Conservation (phyloP, 2,888 invertebrate species). For the Arctia plantaginis region DNA sequence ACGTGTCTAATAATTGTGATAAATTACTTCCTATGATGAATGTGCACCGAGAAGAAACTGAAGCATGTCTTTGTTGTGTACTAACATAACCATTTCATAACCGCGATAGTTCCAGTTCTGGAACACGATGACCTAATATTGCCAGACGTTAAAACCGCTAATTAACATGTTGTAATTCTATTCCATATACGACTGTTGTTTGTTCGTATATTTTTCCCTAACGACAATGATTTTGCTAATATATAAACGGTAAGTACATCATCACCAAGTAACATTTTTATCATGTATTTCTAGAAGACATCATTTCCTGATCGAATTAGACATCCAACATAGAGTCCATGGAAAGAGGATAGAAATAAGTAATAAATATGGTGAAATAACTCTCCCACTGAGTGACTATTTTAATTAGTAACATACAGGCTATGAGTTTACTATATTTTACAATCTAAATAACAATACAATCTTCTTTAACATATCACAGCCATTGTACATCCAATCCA, state of each 20-base stretch:
- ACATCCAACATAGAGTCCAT: too few species aligned
- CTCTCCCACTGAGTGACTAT: neutral
- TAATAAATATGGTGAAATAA: neutral
- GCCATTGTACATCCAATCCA: neutral
- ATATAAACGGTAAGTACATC: neutral
- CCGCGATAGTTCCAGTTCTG: constrained; percentile 24
- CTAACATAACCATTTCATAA: constrained; percentile 1
- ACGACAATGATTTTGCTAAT: neutral
- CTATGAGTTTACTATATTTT: neutral
- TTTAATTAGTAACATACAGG: too few species aligned
- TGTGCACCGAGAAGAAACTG: constrained; percentile 33
- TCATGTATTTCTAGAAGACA: neutral
- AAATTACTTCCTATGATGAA: constrained; percentile 82
- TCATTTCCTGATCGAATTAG: neutral
- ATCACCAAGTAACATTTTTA: neutral
- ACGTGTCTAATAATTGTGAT: constrained; percentile 78
- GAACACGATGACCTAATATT: constrained; percentile 35
- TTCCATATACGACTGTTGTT: neutral
- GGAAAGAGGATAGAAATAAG: neutral
- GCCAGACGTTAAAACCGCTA: constrained; percentile 28
- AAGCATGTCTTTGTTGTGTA: constrained; percentile 16
- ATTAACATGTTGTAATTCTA: constrained; percentile 29
- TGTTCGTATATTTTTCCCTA: neutral
- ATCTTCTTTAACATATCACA: neutral
- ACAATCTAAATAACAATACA: neutral